Evolutionary conservation across 64 coral and sea anemone genomes (phyloP), one percentile per base, ranked within the genome.

Genomic region (Actinia equina): DNA sequence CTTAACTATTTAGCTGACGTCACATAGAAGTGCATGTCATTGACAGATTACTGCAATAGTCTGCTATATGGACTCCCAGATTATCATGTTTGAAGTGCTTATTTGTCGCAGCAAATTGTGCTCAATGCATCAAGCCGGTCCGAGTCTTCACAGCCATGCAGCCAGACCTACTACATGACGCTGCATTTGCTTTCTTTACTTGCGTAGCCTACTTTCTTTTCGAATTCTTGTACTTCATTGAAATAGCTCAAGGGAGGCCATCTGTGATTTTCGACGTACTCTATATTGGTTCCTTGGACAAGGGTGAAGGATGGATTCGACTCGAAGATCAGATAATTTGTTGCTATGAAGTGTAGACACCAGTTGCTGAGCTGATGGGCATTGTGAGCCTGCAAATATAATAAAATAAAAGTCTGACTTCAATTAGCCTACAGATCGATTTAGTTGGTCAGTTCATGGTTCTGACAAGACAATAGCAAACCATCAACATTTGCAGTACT

Each of bases 311-410:
- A 91, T 19, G 85, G 91, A 79, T 55, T 84, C 23, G 59, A 80
- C 82, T 93, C 94, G 89, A 97, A 93, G 67, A 97, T 91, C 4
- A 86, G 93, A 81, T 85, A 97, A 80, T 97, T 97, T 44, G 88
- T 90, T 18, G 94, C 85, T 77, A 97, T 93, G 71, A 93, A 97
- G 63, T 97, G 94, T 23, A 93, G 88, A 83, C 94, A 97, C 91
- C 94, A 97, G 2, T 71, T 62, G 27, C 78, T 41, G 7, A 97
- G 77, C 70, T 96, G 94, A 17, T 90, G n/a, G 4, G 94, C 94
- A 64, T 96, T 96, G 41, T 90, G 61, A 15, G 88, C 88, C 94
- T 96, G 63, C 30, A 86, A 86, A 17, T 27, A 69, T 37, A 81
- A 8, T 5, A 45, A 45, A 25, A 52, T 82, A 37, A 37, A 37